These are phyloP conservation scores for Oxystoma pomonae DNA, from an alignment of 2,888 invertebrate species.

Conservation along the genomic window DNA sequence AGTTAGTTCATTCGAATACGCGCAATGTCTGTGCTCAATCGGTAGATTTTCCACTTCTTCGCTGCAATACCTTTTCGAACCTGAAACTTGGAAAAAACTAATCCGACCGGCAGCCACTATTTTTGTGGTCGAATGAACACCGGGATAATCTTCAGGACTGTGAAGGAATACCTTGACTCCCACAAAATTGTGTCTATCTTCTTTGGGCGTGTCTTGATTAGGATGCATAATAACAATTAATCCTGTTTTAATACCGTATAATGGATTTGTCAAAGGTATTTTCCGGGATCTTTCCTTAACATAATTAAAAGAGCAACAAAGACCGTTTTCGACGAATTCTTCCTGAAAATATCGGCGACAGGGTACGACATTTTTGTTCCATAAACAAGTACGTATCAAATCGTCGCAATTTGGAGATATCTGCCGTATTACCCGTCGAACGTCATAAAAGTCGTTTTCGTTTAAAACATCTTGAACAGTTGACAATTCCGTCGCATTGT, in stretches of 20 bases:
- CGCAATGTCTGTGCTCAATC: conserved; percentile 36
- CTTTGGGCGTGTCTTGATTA: conserved; percentile 23
- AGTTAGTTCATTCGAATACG: conserved; percentile 27
- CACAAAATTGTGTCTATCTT: conserved; percentile 3
- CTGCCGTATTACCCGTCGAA: conserved; percentile 28
- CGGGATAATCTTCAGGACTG: conserved; percentile 35
- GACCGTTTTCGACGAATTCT: conserved; percentile 36
- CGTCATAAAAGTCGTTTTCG: conserved; percentile 29
- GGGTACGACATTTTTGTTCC: conserved; percentile 33
- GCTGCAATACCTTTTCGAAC: conserved; percentile 31
- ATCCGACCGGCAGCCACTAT: conserved; percentile 27
- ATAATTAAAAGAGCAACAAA: conserved; percentile 47
- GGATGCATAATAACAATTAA: conserved; percentile 36
- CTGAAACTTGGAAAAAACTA: conserved; percentile 31
- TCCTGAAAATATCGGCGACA: conserved; percentile 38
- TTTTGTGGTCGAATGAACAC: conserved; percentile 25
- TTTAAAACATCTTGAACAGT: conserved; percentile 34
- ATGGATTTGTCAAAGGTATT: conserved; percentile 24
- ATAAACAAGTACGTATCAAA: conserved; percentile 34
- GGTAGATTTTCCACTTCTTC: conserved; percentile 24
- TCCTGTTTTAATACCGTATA: conserved; percentile 36
- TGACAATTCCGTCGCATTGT: conserved; percentile 29
- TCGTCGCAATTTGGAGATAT: conserved; percentile 39
- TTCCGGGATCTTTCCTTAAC: conserved; percentile 7
- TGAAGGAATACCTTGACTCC: conserved; percentile 30